Conservation (phyloP, 2,888 invertebrate genomes). For the Argynnis bischoffii region DNA sequence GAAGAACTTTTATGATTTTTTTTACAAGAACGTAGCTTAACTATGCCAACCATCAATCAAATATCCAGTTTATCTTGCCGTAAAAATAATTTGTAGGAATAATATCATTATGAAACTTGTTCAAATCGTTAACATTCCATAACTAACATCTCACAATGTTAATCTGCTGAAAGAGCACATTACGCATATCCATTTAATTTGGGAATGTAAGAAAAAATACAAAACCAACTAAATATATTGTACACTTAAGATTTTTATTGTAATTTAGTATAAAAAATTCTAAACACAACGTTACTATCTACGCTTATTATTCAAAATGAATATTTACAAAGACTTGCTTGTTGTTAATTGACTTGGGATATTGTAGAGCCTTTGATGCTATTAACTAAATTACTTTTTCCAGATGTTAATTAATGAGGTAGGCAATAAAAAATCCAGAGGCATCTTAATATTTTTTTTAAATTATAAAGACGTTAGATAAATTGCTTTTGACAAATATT, state of each 20-base stretch:
- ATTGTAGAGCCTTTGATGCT: constrained; percentile 25
- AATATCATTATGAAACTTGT: too few relatives aligned
- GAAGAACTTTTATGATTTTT: too few relatives aligned
- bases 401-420: constrained; percentile 11
- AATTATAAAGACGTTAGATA: constrained; percentile 1
- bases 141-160: too few relatives aligned
- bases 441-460: neutral
- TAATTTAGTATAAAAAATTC: constrained; percentile 5
- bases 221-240: too few relatives aligned
- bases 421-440: constrained; percentile 5
- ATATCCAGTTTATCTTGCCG: too few relatives aligned
- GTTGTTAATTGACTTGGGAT: constrained; percentile 30
- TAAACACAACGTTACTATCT: constrained; percentile 4
- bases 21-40: too few relatives aligned
- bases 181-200: too few relatives aligned
- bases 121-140: too few relatives aligned
- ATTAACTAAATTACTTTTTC: constrained; percentile 22
- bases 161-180: too few relatives aligned
- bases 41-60: too few relatives aligned
- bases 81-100: too few relatives aligned
- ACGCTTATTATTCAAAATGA: constrained; percentile 22
- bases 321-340: constrained; percentile 21
- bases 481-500: neutral
- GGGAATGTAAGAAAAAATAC: too few relatives aligned
- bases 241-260: neutral